These are phyloP conservation scores for Trichomalopsis sarcophagae DNA, from an alignment of 1,140 invertebrate genomes.

Conservation along the genomic window DNA sequence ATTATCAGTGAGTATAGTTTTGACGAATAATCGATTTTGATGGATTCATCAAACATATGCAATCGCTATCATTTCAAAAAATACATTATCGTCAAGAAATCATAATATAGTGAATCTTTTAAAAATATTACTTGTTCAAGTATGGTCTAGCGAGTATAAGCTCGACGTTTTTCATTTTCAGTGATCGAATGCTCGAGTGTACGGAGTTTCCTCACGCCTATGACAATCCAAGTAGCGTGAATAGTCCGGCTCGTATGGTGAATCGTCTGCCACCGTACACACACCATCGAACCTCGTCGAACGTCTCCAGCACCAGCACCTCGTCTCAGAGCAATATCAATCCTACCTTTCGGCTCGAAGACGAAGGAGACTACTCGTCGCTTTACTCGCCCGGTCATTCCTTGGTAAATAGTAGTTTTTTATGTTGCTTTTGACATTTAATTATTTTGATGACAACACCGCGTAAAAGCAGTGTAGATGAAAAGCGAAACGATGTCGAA, in stretches of 20 bases:
- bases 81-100: neutral
- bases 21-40: no score
- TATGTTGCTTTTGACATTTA: neutral
- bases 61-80: neutral
- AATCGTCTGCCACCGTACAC: constrained; percentile 71
- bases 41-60: neutral
- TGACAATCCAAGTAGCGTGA: constrained; percentile 78
- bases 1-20: constrained; percentile 63
- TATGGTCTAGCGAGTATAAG: neutral
- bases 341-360: constrained; percentile 80
- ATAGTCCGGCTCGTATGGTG: constrained; percentile 74
- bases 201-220: constrained; percentile 76
- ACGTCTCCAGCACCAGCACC: constrained; percentile 81
- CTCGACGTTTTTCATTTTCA: constrained; percentile 54
- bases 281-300: constrained; percentile 82
- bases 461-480: no score
- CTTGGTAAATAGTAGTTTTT: neutral
- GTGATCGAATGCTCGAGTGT: constrained; percentile 71
- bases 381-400: constrained; percentile 69
- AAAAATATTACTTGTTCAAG: neutral
- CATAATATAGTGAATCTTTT: neutral
- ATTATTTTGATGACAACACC: no score
- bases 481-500: no score
- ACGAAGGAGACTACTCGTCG: constrained; percentile 75
- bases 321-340: constrained; percentile 76